These are phyloP conservation scores for Trachelus troglodyta DNA, from an alignment of 2,888 invertebrate species.

Conservation along the genomic window DNA sequence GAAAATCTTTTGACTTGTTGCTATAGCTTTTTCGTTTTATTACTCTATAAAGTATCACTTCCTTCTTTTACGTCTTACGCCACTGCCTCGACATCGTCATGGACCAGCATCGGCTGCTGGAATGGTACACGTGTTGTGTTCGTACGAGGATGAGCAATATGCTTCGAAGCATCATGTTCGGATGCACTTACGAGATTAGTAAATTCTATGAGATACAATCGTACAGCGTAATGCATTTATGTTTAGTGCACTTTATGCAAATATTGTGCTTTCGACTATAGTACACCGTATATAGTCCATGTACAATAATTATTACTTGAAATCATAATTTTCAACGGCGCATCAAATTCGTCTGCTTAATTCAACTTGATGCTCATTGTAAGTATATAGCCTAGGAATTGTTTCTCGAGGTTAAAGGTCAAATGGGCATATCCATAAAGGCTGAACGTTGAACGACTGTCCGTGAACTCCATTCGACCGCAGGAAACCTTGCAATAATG, in stretches of 20 bases:
- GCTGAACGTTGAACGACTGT: slow-evolving; percentile 22
- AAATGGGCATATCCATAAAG: not conserved
- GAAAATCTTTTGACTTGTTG: not conserved
- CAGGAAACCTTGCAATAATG: slow-evolving; percentile 36
- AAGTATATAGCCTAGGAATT: not conserved
- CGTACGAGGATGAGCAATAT: not conserved
- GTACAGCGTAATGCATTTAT: not conserved
- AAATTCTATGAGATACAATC: not conserved
- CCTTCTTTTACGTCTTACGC: not conserved
- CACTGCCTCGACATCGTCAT: not conserved
- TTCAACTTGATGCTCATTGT: slow-evolving; percentile 11
- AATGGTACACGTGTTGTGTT: not conserved
- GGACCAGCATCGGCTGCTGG: not conserved
- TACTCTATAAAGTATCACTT: not conserved
- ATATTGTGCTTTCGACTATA: not conserved
- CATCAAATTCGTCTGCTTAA: not conserved
- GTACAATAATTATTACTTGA: not conserved
- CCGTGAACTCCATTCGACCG: slow-evolving; percentile 39
- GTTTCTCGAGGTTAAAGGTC: not conserved
- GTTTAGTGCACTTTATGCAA: not conserved
- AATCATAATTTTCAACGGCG: not conserved
- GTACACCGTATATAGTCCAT: not conserved
- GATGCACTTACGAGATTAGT: not conserved
- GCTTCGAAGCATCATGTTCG: not conserved
- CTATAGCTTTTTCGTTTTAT: not conserved